Conservation (phyloP, 2,113 vertebrate genomes). For the Melanostigma gelatinosum region DNA sequence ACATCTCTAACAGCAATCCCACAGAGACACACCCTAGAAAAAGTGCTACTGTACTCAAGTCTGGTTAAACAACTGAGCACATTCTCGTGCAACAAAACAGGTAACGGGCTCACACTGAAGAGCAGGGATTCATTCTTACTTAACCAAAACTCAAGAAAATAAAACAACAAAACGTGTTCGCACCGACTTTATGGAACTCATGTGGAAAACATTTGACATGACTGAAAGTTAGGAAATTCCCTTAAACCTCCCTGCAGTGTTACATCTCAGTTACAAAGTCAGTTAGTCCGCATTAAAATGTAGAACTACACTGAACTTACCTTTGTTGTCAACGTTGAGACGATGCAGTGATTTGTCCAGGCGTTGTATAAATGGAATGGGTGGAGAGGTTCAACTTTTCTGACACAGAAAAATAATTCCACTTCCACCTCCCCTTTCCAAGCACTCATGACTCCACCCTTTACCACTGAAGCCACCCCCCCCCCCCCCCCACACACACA, state of each 20-base stretch:
- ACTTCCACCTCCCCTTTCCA: conserved; percentile 43
- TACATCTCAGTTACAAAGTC: background rate
- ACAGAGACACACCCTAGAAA: conserved; percentile 73
- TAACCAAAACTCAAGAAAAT: background rate
- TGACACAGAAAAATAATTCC: conserved; percentile 28
- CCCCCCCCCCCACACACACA: too few relatives aligned
- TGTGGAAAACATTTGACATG: background rate
- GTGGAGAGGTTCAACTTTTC: conserved; percentile 75
- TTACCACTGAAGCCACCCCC: conserved; percentile 6
- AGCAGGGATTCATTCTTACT: background rate
- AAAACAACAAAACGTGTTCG: background rate
- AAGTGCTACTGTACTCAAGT: conserved; percentile 1
- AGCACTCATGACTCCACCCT: conserved; percentile 60
- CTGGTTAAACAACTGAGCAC: background rate
- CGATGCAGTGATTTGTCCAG: conserved; percentile 58
- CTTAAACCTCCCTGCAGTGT: background rate
- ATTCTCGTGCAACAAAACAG: background rate
- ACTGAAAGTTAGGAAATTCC: conserved; percentile 1
- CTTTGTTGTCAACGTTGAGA: conserved; percentile 50
- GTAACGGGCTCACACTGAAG: background rate
- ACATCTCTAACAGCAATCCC: conserved; percentile 3
- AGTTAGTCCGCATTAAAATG: background rate
- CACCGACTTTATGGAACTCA: background rate
- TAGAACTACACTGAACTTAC: conserved; percentile 61
- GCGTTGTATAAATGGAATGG: conserved; percentile 52